Evolutionary conservation across 1,140 invertebrate species (phyloP).

Genomic region (Drosophila melanogaster): Release_6_plus_ISO1_MT NC_004354.4:18244001-18244500

Average conservation of each 20-base stretch:
- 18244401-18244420: no score
- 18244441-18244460: no score
- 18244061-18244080: conserved; percentile 13
- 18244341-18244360: not conserved
- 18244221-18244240: conserved; percentile 3
- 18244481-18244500: no score
- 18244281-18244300: not conserved
- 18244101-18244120: not conserved
- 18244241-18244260: not conserved
- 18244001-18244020: conserved; percentile 32
- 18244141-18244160: conserved; percentile 19
- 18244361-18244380: no score
- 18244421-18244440: no score
- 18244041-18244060: conserved; percentile 13
- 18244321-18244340: not conserved
- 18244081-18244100: conserved; percentile 44
- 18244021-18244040: conserved; percentile 76
- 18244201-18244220: conserved; percentile 3
- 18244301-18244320: conserved; percentile 27
- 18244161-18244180: conserved; percentile 31
- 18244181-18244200: conserved; percentile 7
- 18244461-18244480: no score
- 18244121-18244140: conserved; percentile 5
- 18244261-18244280: conserved; percentile 7
- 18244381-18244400: no score